Conservation (phyloP, 2,888 invertebrate genomes). For the Escarpia spicata region DNA sequence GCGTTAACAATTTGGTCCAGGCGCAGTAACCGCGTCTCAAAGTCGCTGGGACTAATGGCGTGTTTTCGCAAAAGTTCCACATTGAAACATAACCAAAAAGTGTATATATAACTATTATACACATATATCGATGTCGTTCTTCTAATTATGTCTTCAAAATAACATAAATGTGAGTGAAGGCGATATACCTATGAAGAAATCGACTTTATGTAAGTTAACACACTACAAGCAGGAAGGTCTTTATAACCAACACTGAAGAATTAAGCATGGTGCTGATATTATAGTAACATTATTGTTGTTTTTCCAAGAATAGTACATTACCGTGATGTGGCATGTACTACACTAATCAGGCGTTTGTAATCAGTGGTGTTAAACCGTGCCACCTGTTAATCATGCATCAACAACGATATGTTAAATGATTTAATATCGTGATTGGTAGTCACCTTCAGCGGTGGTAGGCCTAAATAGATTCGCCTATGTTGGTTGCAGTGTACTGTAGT, state of each 20-base stretch:
- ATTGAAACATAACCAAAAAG: too few species aligned
- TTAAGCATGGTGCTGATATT: background rate
- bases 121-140: too few species aligned
- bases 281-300: background rate
- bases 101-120: too few species aligned
- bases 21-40: background rate
- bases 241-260: background rate
- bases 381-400: too few species aligned
- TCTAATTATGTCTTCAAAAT: too few species aligned
- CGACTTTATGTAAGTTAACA: background rate
- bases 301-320: background rate
- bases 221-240: background rate
- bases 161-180: too few species aligned
- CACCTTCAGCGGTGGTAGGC: too few species aligned
- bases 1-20: background rate
- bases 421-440: too few species aligned
- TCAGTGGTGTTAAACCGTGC: background rate
- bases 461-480: too few species aligned
- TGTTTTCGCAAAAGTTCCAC: background rate
- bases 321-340: background rate
- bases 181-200: too few species aligned
- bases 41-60: background rate
- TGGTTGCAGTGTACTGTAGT: too few species aligned
- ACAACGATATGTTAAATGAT: too few species aligned
- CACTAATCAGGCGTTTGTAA: background rate